Conservation (phyloP, 2,113 vertebrate genomes). For the Planiliza haematocheilus region DNA sequence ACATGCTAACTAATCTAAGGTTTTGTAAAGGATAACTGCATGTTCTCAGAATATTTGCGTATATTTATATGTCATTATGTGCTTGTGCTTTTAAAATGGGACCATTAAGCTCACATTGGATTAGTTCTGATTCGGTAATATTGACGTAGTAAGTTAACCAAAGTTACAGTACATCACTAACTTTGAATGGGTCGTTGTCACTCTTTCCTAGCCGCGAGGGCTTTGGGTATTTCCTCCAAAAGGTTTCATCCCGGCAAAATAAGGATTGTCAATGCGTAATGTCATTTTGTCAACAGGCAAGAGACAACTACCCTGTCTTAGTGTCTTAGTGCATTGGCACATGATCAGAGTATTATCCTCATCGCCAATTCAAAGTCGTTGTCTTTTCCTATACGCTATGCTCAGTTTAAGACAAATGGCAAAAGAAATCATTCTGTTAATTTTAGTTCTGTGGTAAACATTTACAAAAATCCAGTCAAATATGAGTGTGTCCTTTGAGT, state of each 20-base stretch:
- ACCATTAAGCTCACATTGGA: rapidly evolving
- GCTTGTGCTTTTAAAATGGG: neutral
- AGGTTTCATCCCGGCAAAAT: neutral
- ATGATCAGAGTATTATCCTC: neutral
- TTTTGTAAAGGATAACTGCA: neutral
- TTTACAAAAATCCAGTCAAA: no score
- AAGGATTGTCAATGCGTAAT: neutral
- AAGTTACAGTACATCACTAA: neutral
- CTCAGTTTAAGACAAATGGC: no score
- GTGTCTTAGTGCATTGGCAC: neutral
- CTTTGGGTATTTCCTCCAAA: neutral
- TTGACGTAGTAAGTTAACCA: neutral
- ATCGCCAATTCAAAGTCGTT: neutral
- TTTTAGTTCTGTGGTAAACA: no score
- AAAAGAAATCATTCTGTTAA: neutral
- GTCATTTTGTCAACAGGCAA: neutral
- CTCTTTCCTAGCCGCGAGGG: rapidly evolving
- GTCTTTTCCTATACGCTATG: neutral
- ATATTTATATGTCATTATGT: neutral
- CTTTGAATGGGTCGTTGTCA: neutral
- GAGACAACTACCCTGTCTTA: neutral
- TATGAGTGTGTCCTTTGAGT: no score
- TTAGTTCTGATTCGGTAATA: neutral
- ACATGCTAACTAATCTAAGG: constrained; percentile 32
- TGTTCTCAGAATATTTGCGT: neutral